Percentiles rank a stretch among this genome's conserved stretches.
These are phyloP conservation scores for Laspeyria flexula DNA, from an alignment of 2,888 invertebrate genomes.

Conservation along the genomic window DNA sequence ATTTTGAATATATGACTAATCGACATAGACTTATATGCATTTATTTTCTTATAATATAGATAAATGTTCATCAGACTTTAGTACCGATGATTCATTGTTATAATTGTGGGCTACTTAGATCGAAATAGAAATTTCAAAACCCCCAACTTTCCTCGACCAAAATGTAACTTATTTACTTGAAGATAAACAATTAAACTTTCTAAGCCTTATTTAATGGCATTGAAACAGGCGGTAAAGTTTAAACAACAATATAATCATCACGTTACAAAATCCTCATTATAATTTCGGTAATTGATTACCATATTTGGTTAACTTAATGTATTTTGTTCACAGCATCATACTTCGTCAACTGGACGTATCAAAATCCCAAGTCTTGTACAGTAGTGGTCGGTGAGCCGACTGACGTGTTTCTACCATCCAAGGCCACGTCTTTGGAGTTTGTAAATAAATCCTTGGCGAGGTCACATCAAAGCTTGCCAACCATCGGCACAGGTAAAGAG, in stretches of 20 bases:
- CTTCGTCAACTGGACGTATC: slow-evolving; percentile 94
- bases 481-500: slow-evolving; percentile 83
- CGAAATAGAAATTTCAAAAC: neutral
- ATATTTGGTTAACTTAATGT: slow-evolving; percentile 9
- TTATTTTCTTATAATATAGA: too few species aligned
- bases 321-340: slow-evolving; percentile 88
- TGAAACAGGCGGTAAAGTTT: neutral
- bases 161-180: neutral
- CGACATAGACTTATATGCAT: too few species aligned
- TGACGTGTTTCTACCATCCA: slow-evolving; percentile 89
- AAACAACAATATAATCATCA: slow-evolving; percentile 5
- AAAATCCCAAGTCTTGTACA: slow-evolving; percentile 93
- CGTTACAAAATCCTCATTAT: slow-evolving; percentile 3
- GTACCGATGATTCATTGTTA: neutral
- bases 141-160: neutral
- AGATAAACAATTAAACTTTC: slow-evolving; percentile 3
- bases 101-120: neutral
- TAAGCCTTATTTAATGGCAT: slow-evolving; percentile 11
- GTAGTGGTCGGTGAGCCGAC: slow-evolving; percentile 93
- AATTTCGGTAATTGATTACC: slow-evolving; percentile 21
- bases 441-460: slow-evolving; percentile 89
- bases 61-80: too few species aligned
- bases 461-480: slow-evolving; percentile 87
- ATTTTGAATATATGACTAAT: too few species aligned
- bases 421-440: slow-evolving; percentile 89